Conservation (phyloP, 2,888 invertebrate species). For the Hipparchia semele region DNA sequence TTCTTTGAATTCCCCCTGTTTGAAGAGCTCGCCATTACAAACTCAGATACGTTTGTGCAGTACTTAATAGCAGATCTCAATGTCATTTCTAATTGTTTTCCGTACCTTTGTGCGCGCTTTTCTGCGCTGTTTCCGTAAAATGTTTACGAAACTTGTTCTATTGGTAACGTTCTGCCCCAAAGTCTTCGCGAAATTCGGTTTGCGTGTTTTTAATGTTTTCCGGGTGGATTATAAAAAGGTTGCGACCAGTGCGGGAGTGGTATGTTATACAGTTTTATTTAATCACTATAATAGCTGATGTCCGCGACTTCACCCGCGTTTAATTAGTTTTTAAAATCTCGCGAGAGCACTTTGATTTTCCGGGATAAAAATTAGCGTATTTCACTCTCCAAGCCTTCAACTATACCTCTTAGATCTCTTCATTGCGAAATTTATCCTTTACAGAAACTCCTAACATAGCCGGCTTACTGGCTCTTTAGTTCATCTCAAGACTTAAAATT, state of each 20-base stretch:
- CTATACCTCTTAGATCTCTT: too few species aligned
- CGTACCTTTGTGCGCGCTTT: constrained; percentile 65
- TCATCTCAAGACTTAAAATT: too few species aligned
- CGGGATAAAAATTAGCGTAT: too few species aligned
- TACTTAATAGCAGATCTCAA: constrained; percentile 75
- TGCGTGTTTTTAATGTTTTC: constrained; percentile 14
- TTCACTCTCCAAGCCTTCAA: too few species aligned
- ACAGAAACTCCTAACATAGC: too few species aligned
- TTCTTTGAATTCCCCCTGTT: constrained; percentile 78
- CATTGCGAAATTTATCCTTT: too few species aligned
- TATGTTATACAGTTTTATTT: neutral
- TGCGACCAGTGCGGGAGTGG: neutral
- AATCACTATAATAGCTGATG: too few species aligned
- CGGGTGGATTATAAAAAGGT: constrained; percentile 3
- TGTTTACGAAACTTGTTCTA: constrained; percentile 26
- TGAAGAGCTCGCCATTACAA: constrained; percentile 78
- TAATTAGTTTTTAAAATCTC: too few species aligned
- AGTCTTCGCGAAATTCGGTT: constrained; percentile 12
- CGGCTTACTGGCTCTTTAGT: too few species aligned
- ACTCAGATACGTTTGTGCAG: constrained; percentile 76
- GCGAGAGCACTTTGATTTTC: too few species aligned
- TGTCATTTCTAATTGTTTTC: constrained; percentile 77
- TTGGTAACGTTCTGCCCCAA: constrained; percentile 14
- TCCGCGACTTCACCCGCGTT: too few species aligned
- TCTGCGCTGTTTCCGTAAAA: constrained; percentile 32